phyloP scores from a whole-genome alignment of 1,140 invertebrate genomes.

The Eriosoma lanigerum region DNA sequence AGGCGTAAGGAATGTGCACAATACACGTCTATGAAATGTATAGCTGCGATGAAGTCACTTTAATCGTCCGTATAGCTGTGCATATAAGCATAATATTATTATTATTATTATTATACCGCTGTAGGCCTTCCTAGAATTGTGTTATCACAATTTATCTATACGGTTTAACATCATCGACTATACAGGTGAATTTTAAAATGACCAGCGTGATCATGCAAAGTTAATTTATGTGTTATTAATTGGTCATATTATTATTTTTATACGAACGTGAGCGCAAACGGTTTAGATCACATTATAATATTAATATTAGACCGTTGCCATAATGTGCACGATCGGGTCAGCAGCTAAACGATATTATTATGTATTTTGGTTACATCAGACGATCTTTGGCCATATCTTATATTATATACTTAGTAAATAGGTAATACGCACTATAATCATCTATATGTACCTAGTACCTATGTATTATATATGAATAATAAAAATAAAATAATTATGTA shows the following conservation, averaged over 20 bases:
- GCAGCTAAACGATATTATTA: background rate
- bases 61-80: background rate
- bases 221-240: constrained; percentile 9
- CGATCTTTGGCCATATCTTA: background rate
- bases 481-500: too few species aligned
- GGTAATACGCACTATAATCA: too few species aligned
- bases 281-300: too few species aligned
- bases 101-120: too few species aligned
- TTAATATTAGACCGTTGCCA: too few species aligned
- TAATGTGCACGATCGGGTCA: background rate
- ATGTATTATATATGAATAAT: too few species aligned
- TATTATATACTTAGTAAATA: too few species aligned
- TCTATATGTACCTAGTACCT: too few species aligned
- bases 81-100: background rate
- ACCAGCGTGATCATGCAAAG: too few species aligned
- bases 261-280: background rate
- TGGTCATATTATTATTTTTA: constrained; percentile 10
- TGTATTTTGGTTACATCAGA: background rate
- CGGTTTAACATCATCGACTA: background rate
- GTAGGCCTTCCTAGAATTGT: background rate
- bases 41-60: background rate
- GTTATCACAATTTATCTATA: too few species aligned
- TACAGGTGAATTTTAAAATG: background rate
- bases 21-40: background rate
- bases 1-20: background rate